Evolutionary conservation across 1,140 invertebrate species (phyloP).

Genomic region (Drosophila dunni): DNA sequence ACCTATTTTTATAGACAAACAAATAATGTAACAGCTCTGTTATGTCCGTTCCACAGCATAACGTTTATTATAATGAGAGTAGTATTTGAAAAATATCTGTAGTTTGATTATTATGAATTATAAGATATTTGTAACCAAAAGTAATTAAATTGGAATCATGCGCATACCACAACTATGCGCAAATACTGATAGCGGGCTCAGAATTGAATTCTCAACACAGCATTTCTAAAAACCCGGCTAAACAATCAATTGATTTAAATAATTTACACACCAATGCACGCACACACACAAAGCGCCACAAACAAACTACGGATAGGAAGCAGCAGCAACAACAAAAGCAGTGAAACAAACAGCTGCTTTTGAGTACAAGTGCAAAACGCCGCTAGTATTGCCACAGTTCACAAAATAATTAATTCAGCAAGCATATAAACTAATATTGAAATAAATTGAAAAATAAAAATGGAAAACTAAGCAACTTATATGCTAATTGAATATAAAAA

Average conservation of each 20-base stretch:
- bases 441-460: not conserved
- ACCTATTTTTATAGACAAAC: not conserved
- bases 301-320: not conserved
- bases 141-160: no score
- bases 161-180: no score
- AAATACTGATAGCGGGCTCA: no score
- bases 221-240: not conserved
- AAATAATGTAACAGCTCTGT: not conserved
- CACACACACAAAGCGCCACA: conserved; percentile 7
- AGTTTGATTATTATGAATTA: no score
- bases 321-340: conserved; percentile 22
- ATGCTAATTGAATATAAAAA: not conserved
- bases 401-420: not conserved
- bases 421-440: conserved; percentile 27
- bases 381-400: conserved; percentile 22
- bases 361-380: conserved; percentile 26
- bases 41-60: not conserved
- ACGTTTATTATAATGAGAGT: no score
- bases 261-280: not conserved
- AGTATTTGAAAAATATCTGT: no score
- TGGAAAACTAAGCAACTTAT: not conserved
- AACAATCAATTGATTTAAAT: not conserved
- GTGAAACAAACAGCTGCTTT: conserved; percentile 31
- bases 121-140: no score
- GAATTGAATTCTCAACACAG: no score